phyloP scores from a whole-genome alignment of 2,113 vertebrate genomes.

The Cyprinodon variegatus region DNA sequence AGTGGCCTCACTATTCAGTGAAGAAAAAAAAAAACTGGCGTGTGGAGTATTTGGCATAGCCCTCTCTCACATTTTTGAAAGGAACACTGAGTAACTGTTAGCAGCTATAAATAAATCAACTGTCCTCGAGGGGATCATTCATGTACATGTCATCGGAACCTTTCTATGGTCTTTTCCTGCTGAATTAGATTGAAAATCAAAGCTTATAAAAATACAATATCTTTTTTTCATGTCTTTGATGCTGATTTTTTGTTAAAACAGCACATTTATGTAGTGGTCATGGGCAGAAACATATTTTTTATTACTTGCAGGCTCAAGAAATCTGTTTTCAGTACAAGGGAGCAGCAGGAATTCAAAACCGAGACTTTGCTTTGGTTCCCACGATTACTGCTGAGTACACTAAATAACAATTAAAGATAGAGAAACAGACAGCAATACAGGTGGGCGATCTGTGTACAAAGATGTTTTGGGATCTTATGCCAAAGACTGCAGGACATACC shows the following conservation, averaged over 20 bases:
- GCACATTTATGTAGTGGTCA: background rate
- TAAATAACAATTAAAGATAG: constrained; percentile 5
- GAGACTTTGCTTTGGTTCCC: constrained; percentile 35
- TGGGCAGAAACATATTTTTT: background rate
- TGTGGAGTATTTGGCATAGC: constrained; percentile 51
- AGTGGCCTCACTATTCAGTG: background rate
- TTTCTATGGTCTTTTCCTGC: background rate
- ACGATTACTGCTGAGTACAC: constrained; percentile 15
- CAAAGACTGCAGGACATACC: background rate
- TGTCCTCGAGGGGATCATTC: constrained; percentile 25
- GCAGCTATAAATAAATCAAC: constrained; percentile 46
- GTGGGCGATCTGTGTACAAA: background rate
- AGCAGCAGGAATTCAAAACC: constrained; percentile 35
- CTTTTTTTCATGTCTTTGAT: background rate
- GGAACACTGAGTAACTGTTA: constrained; percentile 64
- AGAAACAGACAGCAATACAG: constrained; percentile 16
- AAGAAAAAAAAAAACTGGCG: background rate
- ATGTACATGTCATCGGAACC: background rate
- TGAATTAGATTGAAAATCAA: background rate
- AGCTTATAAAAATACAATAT: background rate
- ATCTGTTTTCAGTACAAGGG: background rate
- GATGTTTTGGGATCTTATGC: background rate
- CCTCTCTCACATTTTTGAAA: constrained; percentile 55
- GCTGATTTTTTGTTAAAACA: background rate
- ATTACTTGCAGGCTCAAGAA: constrained; percentile 6